Percentiles rank a stretch among this genome's conserved stretches.
These are phyloP conservation scores for Nasonia longicornis DNA, from an alignment of 1,140 invertebrate species.

Conservation along the genomic window DNA sequence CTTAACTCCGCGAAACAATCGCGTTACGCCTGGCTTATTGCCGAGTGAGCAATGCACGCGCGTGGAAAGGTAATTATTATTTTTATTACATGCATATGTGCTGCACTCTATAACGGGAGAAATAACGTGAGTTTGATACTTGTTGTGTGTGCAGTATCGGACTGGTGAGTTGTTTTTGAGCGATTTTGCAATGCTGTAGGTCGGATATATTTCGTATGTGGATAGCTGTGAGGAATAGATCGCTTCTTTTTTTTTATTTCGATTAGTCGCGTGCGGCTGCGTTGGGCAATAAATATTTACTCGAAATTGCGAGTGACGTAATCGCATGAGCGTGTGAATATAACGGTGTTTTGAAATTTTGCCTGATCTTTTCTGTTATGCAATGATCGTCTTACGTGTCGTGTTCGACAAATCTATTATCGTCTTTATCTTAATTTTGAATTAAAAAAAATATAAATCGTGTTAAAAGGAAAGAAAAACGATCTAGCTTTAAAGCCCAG, in stretches of 20 bases:
- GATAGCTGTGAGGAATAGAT: neutral
- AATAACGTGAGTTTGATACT: neutral
- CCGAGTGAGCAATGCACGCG: neutral
- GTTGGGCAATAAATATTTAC: neutral
- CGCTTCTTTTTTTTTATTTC: neutral
- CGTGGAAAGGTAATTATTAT: neutral
- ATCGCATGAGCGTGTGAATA: no score
- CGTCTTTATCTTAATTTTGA: no score
- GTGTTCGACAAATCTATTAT: neutral
- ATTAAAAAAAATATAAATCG: no score
- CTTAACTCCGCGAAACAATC: constrained; percentile 38
- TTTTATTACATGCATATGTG: neutral
- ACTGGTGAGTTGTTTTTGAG: neutral
- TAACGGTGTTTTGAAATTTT: no score
- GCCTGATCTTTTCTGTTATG: neutral
- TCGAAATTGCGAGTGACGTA: neutral
- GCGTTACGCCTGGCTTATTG: constrained; percentile 48
- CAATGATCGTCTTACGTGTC: neutral
- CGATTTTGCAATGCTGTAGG: neutral
- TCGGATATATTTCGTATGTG: neutral
- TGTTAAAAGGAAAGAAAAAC: no score
- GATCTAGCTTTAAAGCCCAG: no score
- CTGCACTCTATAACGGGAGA: neutral
- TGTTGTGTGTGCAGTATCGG: neutral
- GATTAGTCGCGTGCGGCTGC: neutral